Base-by-base conservation (phyloP, 1,140 invertebrate genomes). In the Drosophila biarmipes region DNA sequence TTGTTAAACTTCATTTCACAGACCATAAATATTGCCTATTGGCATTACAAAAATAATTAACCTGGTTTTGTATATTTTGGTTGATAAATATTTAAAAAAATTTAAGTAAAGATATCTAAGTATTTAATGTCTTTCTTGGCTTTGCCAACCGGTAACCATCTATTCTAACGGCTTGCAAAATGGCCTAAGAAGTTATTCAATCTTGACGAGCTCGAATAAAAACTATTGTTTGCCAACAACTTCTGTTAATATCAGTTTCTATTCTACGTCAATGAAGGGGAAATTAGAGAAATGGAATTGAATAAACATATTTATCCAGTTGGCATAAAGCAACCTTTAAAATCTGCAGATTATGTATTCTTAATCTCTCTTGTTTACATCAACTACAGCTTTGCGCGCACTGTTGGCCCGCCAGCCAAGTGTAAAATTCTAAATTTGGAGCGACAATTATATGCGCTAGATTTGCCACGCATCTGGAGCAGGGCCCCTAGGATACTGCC, bases 391-490 rank as follows among this genome's bases (percentile, higher is more conserved):
- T 38, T 29, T 12, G 11, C 24, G 7, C 11, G 14, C 10, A 57
- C 19, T 38, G 17, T 15, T 11, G 19, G 7, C 14, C 15, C 29
- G 19, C 5, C 27, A 54, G n/a, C 24, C 49, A 21, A 69, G 49
- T 54, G 66, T 54, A 31, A 67, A 55, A 46, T 71, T 51, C 53
- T 51, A 38, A 71, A 52, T 43, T 43, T 34, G 21, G 27, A 59
- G 4, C 46, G n/a, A 40, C 62, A 48, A 73, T 78, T 75, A 75
- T 80, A 51, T 34, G 55, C 78, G 64, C 54, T 54, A 68, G 34
- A 80, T 77, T 86, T 69, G 63, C 35, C 73, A 80, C 49, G 67
- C 35, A 54, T 45, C n/a, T 75, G 73, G 48, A 64, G 40, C 71
- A 57, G 38, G 24, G 40, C 21, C 21, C 37, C 21, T n/a, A 10